Percentiles rank a stretch among this genome's conserved stretches.
Conservation (phyloP, 2,113 vertebrate genomes). For the Gadus macrocephalus region DNA sequence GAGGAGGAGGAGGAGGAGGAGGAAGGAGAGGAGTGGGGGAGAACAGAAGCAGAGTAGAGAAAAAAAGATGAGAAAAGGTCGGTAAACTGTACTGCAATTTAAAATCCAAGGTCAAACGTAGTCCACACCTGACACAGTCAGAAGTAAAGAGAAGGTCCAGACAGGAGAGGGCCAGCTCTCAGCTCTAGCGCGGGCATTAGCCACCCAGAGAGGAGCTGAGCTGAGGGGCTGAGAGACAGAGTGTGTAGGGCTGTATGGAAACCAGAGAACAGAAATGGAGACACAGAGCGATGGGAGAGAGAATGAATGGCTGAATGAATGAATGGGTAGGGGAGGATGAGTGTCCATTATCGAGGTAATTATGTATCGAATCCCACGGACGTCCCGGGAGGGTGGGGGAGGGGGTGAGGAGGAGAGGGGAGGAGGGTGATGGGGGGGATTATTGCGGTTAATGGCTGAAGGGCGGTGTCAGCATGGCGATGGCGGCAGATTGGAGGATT, state of each 20-base stretch:
- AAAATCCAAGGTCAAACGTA: too few relatives aligned
- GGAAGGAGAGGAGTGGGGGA: conserved; percentile 29
- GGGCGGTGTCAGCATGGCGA: too few relatives aligned
- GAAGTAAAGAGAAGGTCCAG: too few relatives aligned
- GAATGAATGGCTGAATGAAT: neutral
- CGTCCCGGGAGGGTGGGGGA: neutral
- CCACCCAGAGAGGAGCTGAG: too few relatives aligned
- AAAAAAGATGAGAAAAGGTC: neutral
- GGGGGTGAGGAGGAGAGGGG: conserved; percentile 13
- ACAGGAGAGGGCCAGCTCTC: too few relatives aligned
- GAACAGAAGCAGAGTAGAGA: neutral
- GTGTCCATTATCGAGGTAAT: conserved; percentile 68
- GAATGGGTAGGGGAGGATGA: conserved; percentile 29
- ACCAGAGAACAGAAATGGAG: neutral
- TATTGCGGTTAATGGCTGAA: conserved; percentile 41
- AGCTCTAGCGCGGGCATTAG: too few relatives aligned
- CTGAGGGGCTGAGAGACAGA: neutral
- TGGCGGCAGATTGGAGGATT: too few relatives aligned
- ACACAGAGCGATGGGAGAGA: neutral
- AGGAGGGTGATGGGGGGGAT: conserved; percentile 7
- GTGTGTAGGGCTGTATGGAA: neutral
- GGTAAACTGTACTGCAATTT: too few relatives aligned
- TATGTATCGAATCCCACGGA: conserved; percentile 53
- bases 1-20: conserved; percentile 10
- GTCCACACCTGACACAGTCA: too few relatives aligned